phyloP scores from a whole-genome alignment of 1,140 invertebrate species.

The Apis laboriosa region DNA sequence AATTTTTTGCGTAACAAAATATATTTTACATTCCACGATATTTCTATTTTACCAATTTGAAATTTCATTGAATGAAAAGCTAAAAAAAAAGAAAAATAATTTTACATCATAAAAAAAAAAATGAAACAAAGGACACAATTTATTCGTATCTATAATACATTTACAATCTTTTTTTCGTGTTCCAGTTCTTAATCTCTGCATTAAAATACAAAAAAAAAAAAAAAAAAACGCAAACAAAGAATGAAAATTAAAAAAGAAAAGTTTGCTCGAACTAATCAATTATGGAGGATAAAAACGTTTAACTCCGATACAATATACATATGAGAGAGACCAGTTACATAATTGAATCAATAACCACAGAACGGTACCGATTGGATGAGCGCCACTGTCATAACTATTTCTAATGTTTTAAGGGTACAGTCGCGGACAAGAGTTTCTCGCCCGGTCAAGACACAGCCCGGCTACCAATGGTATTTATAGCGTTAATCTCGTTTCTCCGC shows the following conservation, averaged over 20 bases:
- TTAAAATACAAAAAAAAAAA: no score
- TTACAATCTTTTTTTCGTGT: no score
- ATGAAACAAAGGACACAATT: no score
- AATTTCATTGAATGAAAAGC: no score
- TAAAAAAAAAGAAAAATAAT: no score
- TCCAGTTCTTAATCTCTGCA: no score
- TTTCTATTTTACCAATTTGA: no score
- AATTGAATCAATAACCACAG: slow-evolving; percentile 68
- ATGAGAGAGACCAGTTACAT: slow-evolving; percentile 56
- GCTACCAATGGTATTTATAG: slow-evolving; percentile 75
- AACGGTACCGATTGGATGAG: slow-evolving; percentile 56
- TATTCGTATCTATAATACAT: no score
- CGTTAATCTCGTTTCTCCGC: slow-evolving; percentile 76
- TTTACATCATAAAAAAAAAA: no score
- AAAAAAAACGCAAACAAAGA: background rate
- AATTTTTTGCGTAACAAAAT: no score
- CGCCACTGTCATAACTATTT: slow-evolving; percentile 77
- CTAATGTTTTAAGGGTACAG: slow-evolving; percentile 77
- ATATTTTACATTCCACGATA: no score
- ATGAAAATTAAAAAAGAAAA: background rate
- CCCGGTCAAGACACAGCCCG: slow-evolving; percentile 13
- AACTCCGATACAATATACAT: background rate
- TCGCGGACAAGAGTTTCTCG: slow-evolving; percentile 61
- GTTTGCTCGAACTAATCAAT: slow-evolving; percentile 8
- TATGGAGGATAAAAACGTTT: slow-evolving; percentile 9